Percentiles rank a stretch among this genome's conserved stretches.
Evolutionary conservation across 53 echinoderm and acorn worm genomes (phyloP).

Genomic region (Stichopus horrens): DNA sequence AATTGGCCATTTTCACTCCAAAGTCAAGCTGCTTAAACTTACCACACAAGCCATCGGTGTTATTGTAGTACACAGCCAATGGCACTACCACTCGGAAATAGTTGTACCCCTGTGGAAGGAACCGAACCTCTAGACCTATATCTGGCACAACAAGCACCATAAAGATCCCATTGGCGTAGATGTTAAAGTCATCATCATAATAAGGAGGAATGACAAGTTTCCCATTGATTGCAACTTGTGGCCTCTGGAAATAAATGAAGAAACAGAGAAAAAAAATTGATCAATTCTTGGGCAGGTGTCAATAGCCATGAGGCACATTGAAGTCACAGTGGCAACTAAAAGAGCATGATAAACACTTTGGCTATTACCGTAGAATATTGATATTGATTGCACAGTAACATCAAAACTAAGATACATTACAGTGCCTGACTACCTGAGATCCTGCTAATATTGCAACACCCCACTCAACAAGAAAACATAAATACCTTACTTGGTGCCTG

Average conservation of each 20-base stretch:
- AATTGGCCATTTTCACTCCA: neutral
- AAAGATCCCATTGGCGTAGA: conserved; percentile 57
- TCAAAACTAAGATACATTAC: no score
- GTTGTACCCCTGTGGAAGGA: conserved; percentile 56
- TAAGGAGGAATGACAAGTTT: conserved; percentile 12
- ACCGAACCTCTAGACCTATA: conserved; percentile 73
- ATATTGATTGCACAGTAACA: no score
- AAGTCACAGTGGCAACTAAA: neutral
- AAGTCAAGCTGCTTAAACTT: conserved; percentile 24
- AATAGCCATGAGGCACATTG: neutral
- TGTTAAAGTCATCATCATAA: conserved; percentile 49
- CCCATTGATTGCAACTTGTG: conserved; percentile 46
- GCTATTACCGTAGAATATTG: no score
- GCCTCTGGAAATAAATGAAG: conserved; percentile 28
- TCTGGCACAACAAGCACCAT: conserved; percentile 62
- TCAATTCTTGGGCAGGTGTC: neutral
- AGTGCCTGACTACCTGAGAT: no score
- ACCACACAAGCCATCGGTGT: conserved; percentile 89
- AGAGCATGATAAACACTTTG: neutral
- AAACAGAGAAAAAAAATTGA: conserved; percentile 5
- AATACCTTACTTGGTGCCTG: no score
- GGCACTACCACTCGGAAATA: conserved; percentile 79
- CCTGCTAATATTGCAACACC: no score
- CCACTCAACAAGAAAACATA: no score
- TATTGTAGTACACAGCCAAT: conserved; percentile 55